phyloP scores from a whole-genome alignment of 2,113 vertebrate species.

The Caracal caracal region DNA sequence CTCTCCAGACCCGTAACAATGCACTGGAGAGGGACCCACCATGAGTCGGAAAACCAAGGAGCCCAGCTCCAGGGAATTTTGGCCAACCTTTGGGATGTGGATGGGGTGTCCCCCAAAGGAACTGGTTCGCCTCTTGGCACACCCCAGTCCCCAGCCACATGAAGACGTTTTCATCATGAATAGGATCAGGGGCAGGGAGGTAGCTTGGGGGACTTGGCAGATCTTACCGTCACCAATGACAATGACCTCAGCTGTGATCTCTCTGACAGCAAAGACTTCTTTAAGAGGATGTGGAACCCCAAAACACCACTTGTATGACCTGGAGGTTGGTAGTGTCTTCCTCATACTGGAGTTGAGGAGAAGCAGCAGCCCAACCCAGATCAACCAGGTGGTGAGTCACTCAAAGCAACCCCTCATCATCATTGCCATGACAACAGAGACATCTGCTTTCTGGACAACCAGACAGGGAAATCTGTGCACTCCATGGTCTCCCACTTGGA shows the following conservation, averaged over 20 bases:
- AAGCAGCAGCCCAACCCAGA: conserved; percentile 87
- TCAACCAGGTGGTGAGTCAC: conserved; percentile 93
- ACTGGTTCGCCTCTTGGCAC: conserved; percentile 86
- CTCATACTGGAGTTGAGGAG: conserved; percentile 87
- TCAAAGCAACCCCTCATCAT: conserved; percentile 90
- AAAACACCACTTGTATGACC: conserved; percentile 89
- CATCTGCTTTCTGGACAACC: conserved; percentile 94
- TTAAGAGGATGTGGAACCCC: conserved; percentile 94
- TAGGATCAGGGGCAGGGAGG: conserved; percentile 91
- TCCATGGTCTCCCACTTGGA: conserved; percentile 95
- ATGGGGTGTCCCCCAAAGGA: conserved; percentile 88
- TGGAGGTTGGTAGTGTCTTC: conserved; percentile 89
- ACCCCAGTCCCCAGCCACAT: conserved; percentile 86
- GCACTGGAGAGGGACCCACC: conserved; percentile 86
- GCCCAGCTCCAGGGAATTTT: neutral
- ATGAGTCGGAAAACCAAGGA: conserved; percentile 82
- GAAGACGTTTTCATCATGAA: conserved; percentile 96
- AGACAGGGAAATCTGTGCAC: conserved; percentile 91
- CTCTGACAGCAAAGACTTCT: conserved; percentile 91
- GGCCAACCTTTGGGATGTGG: conserved; percentile 83
- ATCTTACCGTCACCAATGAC: conserved; percentile 95
- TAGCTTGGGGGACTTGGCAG: conserved; percentile 95
- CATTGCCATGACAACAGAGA: conserved; percentile 94
- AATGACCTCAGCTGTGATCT: conserved; percentile 93
- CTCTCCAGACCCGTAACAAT: conserved; percentile 87